Evolutionary conservation across 1,140 invertebrate genomes (phyloP).

Genomic region (Psix sp.): DNA sequence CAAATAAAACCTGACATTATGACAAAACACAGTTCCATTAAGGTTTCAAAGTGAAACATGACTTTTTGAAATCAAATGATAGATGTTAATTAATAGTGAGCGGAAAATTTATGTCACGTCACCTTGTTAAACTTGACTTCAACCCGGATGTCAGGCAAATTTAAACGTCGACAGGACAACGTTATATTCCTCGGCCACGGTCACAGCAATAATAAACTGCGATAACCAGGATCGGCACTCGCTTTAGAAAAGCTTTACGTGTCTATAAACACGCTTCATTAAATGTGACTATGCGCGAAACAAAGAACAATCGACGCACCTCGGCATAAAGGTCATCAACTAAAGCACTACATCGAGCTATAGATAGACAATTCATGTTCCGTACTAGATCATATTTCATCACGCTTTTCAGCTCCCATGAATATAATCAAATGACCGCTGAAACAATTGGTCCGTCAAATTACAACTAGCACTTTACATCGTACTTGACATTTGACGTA

Average conservation of each 20-base stretch:
- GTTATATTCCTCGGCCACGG: slow-evolving; percentile 45
- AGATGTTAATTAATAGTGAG: no score
- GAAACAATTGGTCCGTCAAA: no score
- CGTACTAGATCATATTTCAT: no score
- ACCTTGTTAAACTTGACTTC: slow-evolving; percentile 31
- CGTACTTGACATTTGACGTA: no score
- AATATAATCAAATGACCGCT: no score
- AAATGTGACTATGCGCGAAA: slow-evolving; percentile 9
- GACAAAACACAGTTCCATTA: no score
- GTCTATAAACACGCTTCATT: slow-evolving; percentile 28
- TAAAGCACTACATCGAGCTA: slow-evolving; percentile 21
- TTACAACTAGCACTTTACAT: no score
- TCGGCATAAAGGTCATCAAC: slow-evolving; percentile 34
- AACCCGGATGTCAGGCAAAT: slow-evolving; percentile 7
- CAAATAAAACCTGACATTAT: no score
- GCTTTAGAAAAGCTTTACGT: slow-evolving; percentile 21
- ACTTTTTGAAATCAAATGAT: no score
- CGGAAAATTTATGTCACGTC: no score
- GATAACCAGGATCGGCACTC: slow-evolving; percentile 8
- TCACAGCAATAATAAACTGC: slow-evolving; percentile 42
- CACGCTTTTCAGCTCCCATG: no score
- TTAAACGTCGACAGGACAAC: slow-evolving; percentile 36
- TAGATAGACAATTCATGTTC: slow-evolving; percentile 24
- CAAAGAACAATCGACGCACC: slow-evolving; percentile 27
- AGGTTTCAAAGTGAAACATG: no score